Evolutionary conservation across 2,113 vertebrate species (phyloP), one percentile per base, ranked within the genome.

Genomic region (Lampris incognitus): DNA sequence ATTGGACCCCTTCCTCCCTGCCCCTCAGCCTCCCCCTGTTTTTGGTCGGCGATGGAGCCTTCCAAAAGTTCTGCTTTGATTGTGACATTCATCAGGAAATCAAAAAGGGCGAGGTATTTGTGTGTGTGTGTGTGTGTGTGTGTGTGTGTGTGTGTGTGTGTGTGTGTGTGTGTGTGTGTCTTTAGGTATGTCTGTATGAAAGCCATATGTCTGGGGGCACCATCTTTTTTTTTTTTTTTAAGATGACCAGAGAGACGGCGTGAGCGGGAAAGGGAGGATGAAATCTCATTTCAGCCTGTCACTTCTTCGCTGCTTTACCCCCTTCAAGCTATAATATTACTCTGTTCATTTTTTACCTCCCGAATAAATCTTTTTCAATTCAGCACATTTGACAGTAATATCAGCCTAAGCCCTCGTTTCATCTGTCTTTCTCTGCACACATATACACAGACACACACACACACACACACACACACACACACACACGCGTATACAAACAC

Each of bases 311-410:
- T 88, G 74, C 62, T 75, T 85, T 73, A 77, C 66, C 68, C 76
- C 77, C 85, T 75, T 78, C 11, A 57, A 76, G 82, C 80, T 65
- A 56, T 71, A 84, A 55, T 7, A 54, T 82, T 82, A 6, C 68
- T 86, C 54, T 83, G 57, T 77, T 82, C 76, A 46, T 75, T 81
- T 82, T 68, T 37, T 50, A 39, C 3, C 50, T 64, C 52, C 79
- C 79, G 78, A 86, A 87, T 83, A 88, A 71, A 81, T 87, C 64
- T 72, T 72, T 74, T 74, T 61, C 71, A 77, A 81, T 89, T 82
- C 73, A 67, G 85, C 87, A 66, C 68, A 66, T 44, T 76, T 58
- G 74, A 81, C 79, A 87, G 84, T 73, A 91, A 78, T 72, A 77
- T 40, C 56, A 75, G 79, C 77, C 49, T 9, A 66, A 39, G 65